Evolutionary conservation across 2,888 invertebrate genomes (phyloP).

Genomic region (Marasmarcha lunaedactyla): DNA sequence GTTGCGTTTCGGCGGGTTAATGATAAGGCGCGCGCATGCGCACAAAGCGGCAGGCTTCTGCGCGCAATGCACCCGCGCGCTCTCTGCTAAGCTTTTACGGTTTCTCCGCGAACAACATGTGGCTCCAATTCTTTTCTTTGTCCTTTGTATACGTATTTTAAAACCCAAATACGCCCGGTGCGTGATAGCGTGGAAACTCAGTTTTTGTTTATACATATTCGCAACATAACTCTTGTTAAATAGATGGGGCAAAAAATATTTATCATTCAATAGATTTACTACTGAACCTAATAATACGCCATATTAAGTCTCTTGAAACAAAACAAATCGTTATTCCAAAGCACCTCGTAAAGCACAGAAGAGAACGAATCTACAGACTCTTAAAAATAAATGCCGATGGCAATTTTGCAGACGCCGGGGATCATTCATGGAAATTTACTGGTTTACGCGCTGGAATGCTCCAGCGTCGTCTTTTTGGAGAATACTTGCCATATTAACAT

Average conservation of each 20-base stretch:
- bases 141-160: too few species aligned
- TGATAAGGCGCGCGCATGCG: slow-evolving; percentile 28
- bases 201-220: too few species aligned
- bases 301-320: too few species aligned
- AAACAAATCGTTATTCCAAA: too few species aligned
- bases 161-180: too few species aligned
- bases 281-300: too few species aligned
- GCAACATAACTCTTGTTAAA: too few species aligned
- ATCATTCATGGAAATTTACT: slow-evolving; percentile 11
- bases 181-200: too few species aligned
- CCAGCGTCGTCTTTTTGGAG: slow-evolving; percentile 3
- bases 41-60: slow-evolving; percentile 17
- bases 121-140: slow-evolving; percentile 1
- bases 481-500: background rate
- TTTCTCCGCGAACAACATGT: slow-evolving; percentile 16
- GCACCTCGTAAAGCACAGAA: too few species aligned
- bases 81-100: slow-evolving; percentile 10
- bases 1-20: slow-evolving; percentile 18
- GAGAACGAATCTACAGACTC: slow-evolving; percentile 1
- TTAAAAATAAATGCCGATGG: slow-evolving; percentile 5
- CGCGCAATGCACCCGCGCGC: slow-evolving; percentile 25
- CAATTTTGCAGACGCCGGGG: slow-evolving; percentile 2
- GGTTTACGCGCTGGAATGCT: slow-evolving; percentile 9
- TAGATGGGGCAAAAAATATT: too few species aligned
- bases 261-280: too few species aligned